Percentiles rank a stretch among this genome's conserved stretches.
phyloP scores from a whole-genome alignment of 2,113 vertebrate species.

The Eleginops maclovinus region DNA sequence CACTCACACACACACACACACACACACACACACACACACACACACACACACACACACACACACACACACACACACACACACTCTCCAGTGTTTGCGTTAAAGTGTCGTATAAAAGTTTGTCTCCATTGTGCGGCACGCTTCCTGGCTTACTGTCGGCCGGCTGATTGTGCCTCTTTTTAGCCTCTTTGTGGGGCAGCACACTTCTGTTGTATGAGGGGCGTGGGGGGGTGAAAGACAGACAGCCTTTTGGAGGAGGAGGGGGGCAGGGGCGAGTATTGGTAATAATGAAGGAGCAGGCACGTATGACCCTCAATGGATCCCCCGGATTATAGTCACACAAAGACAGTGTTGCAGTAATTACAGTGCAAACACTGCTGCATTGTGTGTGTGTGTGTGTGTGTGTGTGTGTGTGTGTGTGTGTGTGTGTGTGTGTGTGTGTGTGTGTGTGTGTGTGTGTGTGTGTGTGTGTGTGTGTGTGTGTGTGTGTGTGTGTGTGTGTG shows the following conservation, averaged over 20 bases:
- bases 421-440: constrained; percentile 39
- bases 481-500: neutral
- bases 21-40: too few species aligned
- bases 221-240: constrained; percentile 33
- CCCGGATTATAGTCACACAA: constrained; percentile 78
- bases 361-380: constrained; percentile 66
- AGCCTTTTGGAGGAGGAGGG: too few species aligned
- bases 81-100: constrained; percentile 76
- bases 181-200: constrained; percentile 80
- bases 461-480: constrained; percentile 32
- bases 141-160: constrained; percentile 71
- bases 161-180: constrained; percentile 75
- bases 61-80: constrained; percentile 12
- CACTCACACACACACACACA: too few species aligned
- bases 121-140: constrained; percentile 76
- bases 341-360: constrained; percentile 81
- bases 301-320: constrained; percentile 80
- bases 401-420: constrained; percentile 32
- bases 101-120: constrained; percentile 76
- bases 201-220: constrained; percentile 80
- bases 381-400: constrained; percentile 36
- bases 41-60: too few species aligned
- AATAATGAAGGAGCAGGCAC: constrained; percentile 78
- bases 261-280: constrained; percentile 44
- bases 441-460: constrained; percentile 33